Conservation (phyloP, 2,113 vertebrate species). For the Melanocharis versteri region DNA sequence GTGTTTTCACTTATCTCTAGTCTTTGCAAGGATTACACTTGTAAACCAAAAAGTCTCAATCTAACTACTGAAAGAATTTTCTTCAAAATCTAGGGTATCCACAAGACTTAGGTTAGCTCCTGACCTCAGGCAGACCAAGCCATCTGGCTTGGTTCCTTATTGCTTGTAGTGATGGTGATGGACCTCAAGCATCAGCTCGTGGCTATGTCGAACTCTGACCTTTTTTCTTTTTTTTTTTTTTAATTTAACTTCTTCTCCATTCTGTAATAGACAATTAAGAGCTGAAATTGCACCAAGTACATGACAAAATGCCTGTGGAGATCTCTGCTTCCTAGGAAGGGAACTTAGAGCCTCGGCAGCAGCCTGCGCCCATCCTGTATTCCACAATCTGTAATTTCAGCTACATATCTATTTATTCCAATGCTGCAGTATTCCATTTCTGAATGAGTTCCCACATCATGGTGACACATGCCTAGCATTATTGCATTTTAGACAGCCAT, state of each 20-base stretch:
- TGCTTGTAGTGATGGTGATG: not conserved
- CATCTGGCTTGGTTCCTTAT: not conserved
- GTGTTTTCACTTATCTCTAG: not conserved
- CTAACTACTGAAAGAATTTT: not conserved
- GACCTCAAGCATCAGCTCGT: not conserved
- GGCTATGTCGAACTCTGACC: not conserved
- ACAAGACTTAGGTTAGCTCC: not conserved
- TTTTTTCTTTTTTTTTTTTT: not conserved
- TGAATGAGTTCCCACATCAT: slow-evolving; percentile 62
- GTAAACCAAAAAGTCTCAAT: not conserved
- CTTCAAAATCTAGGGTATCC: not conserved
- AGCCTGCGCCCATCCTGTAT: slow-evolving; percentile 40
- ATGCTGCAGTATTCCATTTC: slow-evolving; percentile 53
- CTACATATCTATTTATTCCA: slow-evolving; percentile 60
- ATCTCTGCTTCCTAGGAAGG: not conserved
- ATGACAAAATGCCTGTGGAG: not conserved
- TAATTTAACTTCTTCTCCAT: not conserved
- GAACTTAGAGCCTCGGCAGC: not conserved
- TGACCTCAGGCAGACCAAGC: not conserved
- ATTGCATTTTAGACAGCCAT: slow-evolving; percentile 65
- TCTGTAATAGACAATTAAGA: not conserved
- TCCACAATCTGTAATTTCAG: slow-evolving; percentile 65
- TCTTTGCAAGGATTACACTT: not conserved
- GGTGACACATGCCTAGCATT: slow-evolving; percentile 61
- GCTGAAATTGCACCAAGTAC: not conserved